Conservation (phyloP, 2,113 vertebrate species). For the Notiomystis cincta region DNA sequence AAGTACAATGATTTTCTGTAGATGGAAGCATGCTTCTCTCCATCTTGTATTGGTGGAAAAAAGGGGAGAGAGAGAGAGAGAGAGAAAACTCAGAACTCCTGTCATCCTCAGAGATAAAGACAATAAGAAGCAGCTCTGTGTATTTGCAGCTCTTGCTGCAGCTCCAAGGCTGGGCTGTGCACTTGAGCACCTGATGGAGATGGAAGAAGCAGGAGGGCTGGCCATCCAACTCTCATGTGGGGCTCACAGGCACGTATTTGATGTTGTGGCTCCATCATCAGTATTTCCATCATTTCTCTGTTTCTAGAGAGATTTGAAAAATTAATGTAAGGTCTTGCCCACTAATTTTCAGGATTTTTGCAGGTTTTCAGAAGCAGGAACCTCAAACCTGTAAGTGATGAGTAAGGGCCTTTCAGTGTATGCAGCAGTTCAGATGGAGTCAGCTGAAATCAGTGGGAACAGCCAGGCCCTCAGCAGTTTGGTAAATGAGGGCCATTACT, state of each 20-base stretch:
- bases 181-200: not conserved
- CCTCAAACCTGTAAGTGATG: not conserved
- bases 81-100: not conserved
- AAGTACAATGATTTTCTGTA: not conserved
- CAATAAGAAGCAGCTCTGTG: not conserved
- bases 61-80: not conserved
- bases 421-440: not conserved
- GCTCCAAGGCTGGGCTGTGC: not conserved
- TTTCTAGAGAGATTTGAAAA: not conserved
- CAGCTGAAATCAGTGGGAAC: not conserved
- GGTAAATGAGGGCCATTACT: constrained; percentile 37
- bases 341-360: not conserved
- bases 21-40: not conserved
- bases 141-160: not conserved
- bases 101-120: not conserved
- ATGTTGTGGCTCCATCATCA: not conserved
- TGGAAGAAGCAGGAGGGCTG: not conserved
- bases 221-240: not conserved
- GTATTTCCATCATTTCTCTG: not conserved
- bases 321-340: not conserved
- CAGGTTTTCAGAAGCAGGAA: not conserved
- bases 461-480: not conserved
- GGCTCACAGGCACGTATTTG: not conserved
- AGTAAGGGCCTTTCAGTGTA: not conserved
- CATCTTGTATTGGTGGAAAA: not conserved